Percentiles rank a stretch among this genome's conserved stretches.
phyloP scores from a whole-genome alignment of 2,113 vertebrate genomes.

The Silurus asotus region DNA sequence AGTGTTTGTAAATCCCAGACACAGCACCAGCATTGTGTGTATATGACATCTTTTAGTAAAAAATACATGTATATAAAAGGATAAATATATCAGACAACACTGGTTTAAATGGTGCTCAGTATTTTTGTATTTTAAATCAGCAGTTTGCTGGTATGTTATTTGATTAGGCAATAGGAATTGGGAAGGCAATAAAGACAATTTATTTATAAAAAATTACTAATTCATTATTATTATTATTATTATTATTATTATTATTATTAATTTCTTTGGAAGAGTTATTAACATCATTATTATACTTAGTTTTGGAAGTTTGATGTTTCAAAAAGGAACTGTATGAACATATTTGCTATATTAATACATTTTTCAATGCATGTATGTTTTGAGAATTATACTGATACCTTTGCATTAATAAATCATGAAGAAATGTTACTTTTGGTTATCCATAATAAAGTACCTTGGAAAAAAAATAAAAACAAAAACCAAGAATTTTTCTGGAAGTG shows the following conservation, averaged over 20 bases:
- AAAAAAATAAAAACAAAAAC: constrained; percentile 31
- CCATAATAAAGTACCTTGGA: constrained; percentile 33
- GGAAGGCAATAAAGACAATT: not conserved
- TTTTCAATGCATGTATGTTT: constrained; percentile 56
- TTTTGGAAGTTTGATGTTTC: constrained; percentile 61
- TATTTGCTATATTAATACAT: constrained; percentile 67
- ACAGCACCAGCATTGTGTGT: not conserved
- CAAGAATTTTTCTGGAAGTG: constrained; percentile 63
- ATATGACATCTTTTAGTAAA: not conserved
- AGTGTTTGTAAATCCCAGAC: not conserved
- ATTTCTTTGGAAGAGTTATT: constrained; percentile 64
- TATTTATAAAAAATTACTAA: no score
- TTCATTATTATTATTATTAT: no score
- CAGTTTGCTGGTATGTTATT: constrained; percentile 60
- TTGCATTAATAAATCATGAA: constrained; percentile 57
- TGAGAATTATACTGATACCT: constrained; percentile 58
- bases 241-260: not conserved
- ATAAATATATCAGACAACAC: constrained; percentile 45
- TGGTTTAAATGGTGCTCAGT: constrained; percentile 60
- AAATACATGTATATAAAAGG: not conserved
- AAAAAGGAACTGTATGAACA: constrained; percentile 61
- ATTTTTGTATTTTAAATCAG: constrained; percentile 62
- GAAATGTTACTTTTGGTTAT: constrained; percentile 40
- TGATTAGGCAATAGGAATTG: constrained; percentile 37
- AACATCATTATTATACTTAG: constrained; percentile 60